A percentile compares a stretch with the other conserved stretches of the same genome.
phyloP scores from a whole-genome alignment of 1,140 invertebrate genomes.

The Nautilus pompilius region DNA sequence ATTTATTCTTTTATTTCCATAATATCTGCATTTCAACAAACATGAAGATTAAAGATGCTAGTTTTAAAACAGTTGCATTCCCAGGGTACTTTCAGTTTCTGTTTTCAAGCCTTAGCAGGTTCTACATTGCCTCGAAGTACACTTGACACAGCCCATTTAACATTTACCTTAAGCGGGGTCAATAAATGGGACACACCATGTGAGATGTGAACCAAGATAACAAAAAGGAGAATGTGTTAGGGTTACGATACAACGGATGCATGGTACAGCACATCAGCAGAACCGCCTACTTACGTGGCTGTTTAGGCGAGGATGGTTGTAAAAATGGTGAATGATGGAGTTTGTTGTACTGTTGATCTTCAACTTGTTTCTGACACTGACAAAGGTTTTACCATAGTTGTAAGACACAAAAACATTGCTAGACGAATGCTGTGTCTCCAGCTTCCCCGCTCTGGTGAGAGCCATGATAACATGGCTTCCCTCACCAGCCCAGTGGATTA shows the following conservation, averaged over 20 bases:
- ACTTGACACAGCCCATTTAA: too few relatives aligned
- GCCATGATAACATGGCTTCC: slow-evolving; percentile 82
- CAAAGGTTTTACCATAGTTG: slow-evolving; percentile 78
- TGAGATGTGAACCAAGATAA: neutral
- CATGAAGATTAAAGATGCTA: too few relatives aligned
- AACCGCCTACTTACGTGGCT: slow-evolving; percentile 65
- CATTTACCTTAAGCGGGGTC: too few relatives aligned
- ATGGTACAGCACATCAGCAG: neutral
- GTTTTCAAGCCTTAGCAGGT: too few relatives aligned
- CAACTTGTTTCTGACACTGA: slow-evolving; percentile 70
- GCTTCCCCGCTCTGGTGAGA: slow-evolving; percentile 63
- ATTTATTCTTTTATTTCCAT: too few relatives aligned
- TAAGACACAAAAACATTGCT: slow-evolving; percentile 79
- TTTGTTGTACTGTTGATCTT: slow-evolving; percentile 57
- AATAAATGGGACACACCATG: too few relatives aligned
- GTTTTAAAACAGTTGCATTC: too few relatives aligned
- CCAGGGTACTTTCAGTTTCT: too few relatives aligned
- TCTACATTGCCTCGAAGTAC: too few relatives aligned
- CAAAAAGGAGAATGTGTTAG: neutral
- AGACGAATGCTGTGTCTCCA: slow-evolving; percentile 22
- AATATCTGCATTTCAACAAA: too few relatives aligned
- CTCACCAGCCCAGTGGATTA: slow-evolving; percentile 87
- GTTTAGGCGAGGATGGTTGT: slow-evolving; percentile 74
- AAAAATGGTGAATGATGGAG: slow-evolving; percentile 75
- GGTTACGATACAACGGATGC: neutral